Evolutionary conservation across 2,797 vertebrate genomes (phyloP).

Genomic region (Limnodromus scolopaceus): DNA sequence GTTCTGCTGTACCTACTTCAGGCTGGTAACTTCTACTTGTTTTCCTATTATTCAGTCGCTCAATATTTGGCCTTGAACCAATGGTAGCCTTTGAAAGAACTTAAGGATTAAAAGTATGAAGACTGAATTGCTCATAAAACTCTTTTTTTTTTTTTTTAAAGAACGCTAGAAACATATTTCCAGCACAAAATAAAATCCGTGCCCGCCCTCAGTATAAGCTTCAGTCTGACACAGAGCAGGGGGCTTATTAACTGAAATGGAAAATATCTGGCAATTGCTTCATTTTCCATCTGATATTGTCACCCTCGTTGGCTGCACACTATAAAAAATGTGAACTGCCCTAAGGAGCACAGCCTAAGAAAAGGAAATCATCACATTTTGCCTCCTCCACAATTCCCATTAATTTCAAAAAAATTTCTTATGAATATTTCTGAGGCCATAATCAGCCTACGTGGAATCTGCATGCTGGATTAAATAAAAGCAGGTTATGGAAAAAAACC

Average conservation of each 20-base stretch:
- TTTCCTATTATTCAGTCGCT: constrained; percentile 38
- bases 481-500: background rate
- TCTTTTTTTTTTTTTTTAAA: background rate
- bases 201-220: background rate
- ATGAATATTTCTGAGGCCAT: background rate
- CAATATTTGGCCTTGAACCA: constrained; percentile 40
- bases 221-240: constrained; percentile 35
- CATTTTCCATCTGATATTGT: constrained; percentile 39
- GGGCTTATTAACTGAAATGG: constrained; percentile 35
- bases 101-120: constrained; percentile 65
- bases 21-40: constrained; percentile 49
- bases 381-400: background rate
- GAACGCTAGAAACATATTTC: constrained; percentile 41
- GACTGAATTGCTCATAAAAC: constrained; percentile 41
- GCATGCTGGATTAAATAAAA: background rate
- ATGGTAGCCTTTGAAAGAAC: constrained; percentile 52
- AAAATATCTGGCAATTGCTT: constrained; percentile 38
- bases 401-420: background rate
- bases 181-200: constrained; percentile 46
- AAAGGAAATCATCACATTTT: background rate
- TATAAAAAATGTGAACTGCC: background rate
- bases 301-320: background rate
- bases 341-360: background rate
- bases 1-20: constrained; percentile 40
- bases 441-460: background rate